A percentile compares a stretch with the other conserved stretches of the same genome.
These are phyloP conservation scores for Phrynocephalus versicolor DNA, from an alignment of 2,113 vertebrate species.

Conservation along the genomic window DNA sequence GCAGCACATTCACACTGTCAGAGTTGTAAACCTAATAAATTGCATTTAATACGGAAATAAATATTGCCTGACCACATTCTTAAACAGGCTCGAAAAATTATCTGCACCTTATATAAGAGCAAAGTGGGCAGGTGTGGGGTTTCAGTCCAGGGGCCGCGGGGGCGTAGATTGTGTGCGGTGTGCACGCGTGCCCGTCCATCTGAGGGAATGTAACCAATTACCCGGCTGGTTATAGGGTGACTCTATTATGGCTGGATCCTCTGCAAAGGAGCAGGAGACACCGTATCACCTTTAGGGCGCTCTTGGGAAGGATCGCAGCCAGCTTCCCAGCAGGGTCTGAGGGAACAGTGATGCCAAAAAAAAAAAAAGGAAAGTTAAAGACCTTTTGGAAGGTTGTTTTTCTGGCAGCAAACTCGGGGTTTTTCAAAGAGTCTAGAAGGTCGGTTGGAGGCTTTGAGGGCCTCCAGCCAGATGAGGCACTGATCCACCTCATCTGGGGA, in stretches of 20 bases:
- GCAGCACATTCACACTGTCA: conserved; percentile 50
- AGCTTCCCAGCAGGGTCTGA: neutral
- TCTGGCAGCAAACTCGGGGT: too few relatives aligned
- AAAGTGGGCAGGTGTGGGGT: conserved; percentile 35
- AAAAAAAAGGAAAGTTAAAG: too few relatives aligned
- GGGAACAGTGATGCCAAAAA: too few relatives aligned
- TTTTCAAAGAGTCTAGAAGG: too few relatives aligned
- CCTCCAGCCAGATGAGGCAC: too few relatives aligned
- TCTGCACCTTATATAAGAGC: neutral
- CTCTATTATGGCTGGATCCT: neutral
- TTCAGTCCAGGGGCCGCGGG: conserved; percentile 12
- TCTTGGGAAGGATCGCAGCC: neutral
- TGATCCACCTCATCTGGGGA: too few relatives aligned
- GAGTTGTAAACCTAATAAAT: conserved; percentile 56
- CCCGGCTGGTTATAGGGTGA: neutral
- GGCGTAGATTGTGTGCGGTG: neutral
- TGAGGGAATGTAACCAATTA: conserved; percentile 22
- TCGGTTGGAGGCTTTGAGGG: too few relatives aligned
- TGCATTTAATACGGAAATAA: conserved; percentile 55
- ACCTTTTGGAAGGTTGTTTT: too few relatives aligned
- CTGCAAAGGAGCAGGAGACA: neutral
- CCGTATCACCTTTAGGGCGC: neutral
- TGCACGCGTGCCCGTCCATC: neutral
- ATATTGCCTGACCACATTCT: conserved; percentile 42
- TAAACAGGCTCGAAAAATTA: conserved; percentile 9